Evolutionary conservation across 2,113 vertebrate species (phyloP).

Genomic region (Eubucco bourcierii): DNA sequence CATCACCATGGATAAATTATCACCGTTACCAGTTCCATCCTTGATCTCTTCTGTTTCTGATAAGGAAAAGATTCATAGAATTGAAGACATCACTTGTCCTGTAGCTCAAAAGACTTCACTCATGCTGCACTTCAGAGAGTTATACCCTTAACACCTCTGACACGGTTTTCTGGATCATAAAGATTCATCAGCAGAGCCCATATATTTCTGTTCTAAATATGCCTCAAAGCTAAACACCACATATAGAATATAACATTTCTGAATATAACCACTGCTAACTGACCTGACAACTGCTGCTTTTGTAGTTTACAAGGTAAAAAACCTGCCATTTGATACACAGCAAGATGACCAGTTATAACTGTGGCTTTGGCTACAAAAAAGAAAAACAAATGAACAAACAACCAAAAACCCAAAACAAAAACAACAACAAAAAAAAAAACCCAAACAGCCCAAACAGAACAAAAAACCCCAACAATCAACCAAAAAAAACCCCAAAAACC

Average conservation of each 20-base stretch:
- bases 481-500: neutral
- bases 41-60: neutral
- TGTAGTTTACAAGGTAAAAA: neutral
- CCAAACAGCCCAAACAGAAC: too few relatives aligned
- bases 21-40: neutral
- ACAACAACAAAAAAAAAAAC: neutral
- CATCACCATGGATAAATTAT: neutral
- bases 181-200: neutral
- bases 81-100: neutral
- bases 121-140: neutral
- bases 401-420: too few relatives aligned
- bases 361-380: neutral
- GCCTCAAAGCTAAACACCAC: neutral
- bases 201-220: neutral
- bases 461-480: too few relatives aligned
- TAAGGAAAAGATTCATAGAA: neutral
- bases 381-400: neutral
- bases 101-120: neutral
- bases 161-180: neutral
- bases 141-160: neutral
- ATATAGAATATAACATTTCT: neutral
- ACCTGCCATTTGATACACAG: neutral
- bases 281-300: neutral
- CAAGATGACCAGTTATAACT: neutral
- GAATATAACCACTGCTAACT: neutral